Evolutionary conservation across 2,797 vertebrate genomes (phyloP).

Genomic region (Pangasius krempfi): DNA sequence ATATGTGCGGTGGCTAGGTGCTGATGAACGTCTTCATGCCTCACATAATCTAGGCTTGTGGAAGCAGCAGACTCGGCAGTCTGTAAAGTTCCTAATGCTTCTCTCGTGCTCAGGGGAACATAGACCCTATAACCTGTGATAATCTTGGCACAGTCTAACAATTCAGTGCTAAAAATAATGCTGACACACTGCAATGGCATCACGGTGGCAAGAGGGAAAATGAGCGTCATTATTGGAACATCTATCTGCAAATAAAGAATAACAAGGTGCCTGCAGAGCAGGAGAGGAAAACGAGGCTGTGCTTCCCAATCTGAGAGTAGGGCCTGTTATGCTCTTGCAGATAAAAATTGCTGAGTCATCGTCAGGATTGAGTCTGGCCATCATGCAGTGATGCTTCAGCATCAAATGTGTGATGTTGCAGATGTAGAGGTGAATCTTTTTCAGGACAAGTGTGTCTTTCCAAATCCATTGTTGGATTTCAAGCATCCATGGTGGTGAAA

Average conservation of each 20-base stretch:
- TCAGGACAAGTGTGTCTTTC: background rate
- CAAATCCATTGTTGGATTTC: too few species aligned
- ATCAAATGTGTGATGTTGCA: background rate
- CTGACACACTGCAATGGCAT: conserved; percentile 5
- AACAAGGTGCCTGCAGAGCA: background rate
- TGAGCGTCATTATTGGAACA: conserved; percentile 10
- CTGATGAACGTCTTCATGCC: background rate
- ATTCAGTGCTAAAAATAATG: conserved; percentile 17
- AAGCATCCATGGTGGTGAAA: background rate
- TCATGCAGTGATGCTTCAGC: background rate
- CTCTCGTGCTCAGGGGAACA: background rate
- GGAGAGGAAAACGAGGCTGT: background rate
- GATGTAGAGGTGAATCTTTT: background rate
- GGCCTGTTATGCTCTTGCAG: background rate
- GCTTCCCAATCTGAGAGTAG: background rate
- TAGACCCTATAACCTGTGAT: conserved; percentile 18
- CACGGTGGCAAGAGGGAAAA: background rate
- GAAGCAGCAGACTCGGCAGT: conserved; percentile 7
- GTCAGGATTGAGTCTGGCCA: background rate
- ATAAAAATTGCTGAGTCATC: background rate
- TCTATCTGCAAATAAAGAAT: conserved; percentile 35
- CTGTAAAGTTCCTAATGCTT: background rate
- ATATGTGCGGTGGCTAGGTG: background rate
- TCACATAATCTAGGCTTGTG: conserved; percentile 3
- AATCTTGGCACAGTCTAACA: conserved; percentile 7